A percentile compares a stretch with the other conserved stretches of the same genome.
phyloP scores from a whole-genome alignment of 2,797 vertebrate species.

The Craterocephalus amniculus region DNA sequence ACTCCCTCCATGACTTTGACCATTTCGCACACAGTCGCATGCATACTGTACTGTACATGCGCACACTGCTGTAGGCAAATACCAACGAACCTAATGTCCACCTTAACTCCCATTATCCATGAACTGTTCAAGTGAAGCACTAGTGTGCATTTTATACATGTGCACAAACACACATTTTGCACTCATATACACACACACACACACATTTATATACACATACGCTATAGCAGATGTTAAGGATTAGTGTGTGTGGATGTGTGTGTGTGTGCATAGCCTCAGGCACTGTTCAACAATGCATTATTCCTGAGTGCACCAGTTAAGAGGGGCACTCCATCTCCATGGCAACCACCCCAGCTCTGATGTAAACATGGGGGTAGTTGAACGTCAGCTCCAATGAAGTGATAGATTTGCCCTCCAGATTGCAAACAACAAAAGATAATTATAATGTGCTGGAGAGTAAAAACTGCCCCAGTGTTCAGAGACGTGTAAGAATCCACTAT shows the following conservation, averaged over 20 bases:
- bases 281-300: slow-evolving; percentile 85
- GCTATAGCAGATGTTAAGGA: slow-evolving; percentile 77
- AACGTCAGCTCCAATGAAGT: slow-evolving; percentile 67
- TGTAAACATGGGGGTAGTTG: slow-evolving; percentile 80
- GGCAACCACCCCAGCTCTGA: slow-evolving; percentile 73
- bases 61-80: slow-evolving; percentile 66
- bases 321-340: slow-evolving; percentile 83
- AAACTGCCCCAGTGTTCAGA: not conserved
- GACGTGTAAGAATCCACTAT: not conserved
- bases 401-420: slow-evolving; percentile 45
- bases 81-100: slow-evolving; percentile 71
- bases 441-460: slow-evolving; percentile 14
- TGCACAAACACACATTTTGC: slow-evolving; percentile 50
- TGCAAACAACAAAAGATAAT: slow-evolving; percentile 33
- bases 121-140: slow-evolving; percentile 56
- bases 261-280: slow-evolving; percentile 77
- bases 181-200: slow-evolving; percentile 19
- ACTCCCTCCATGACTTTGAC: slow-evolving; percentile 56
- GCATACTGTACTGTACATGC: slow-evolving; percentile 46
- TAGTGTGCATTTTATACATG: slow-evolving; percentile 60
- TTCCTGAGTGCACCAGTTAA: slow-evolving; percentile 85
- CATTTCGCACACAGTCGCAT: slow-evolving; percentile 26
- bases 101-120: slow-evolving; percentile 77
- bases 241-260: slow-evolving; percentile 62
- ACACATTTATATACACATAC: slow-evolving; percentile 60